A percentile compares a stretch with the other conserved stretches of the same genome.
These are phyloP conservation scores for Drosophila putrida DNA, from an alignment of 2,888 invertebrate species.

Conservation along the genomic window DNA sequence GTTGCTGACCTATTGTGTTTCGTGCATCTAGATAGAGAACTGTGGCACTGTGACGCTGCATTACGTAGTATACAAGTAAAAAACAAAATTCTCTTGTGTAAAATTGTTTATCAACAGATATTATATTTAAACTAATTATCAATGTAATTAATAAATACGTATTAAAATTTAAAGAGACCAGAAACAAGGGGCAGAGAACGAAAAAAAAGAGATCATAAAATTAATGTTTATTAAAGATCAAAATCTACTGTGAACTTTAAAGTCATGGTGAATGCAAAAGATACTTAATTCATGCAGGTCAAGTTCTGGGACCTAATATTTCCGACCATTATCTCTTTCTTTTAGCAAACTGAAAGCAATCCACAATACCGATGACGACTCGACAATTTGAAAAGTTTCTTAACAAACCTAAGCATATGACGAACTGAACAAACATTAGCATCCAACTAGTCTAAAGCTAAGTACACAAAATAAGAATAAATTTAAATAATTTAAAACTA, in stretches of 20 bases:
- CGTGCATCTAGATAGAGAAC: too few species aligned
- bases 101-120: constrained; percentile 72
- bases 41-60: too few species aligned
- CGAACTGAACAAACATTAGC: constrained; percentile 54
- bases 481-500: constrained; percentile 31
- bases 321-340: constrained; percentile 29
- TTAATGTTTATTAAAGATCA: constrained; percentile 69
- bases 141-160: constrained; percentile 75
- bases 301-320: constrained; percentile 4
- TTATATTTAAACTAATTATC: constrained; percentile 76
- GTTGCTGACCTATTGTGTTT: too few species aligned
- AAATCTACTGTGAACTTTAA: constrained; percentile 40
- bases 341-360: constrained; percentile 11
- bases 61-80: too few species aligned
- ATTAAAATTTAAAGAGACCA: constrained; percentile 64
- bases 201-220: constrained; percentile 36
- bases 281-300: constrained; percentile 28
- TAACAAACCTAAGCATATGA: constrained; percentile 45
- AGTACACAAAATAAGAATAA: constrained; percentile 8
- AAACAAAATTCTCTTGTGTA: constrained; percentile 70
- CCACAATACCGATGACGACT: constrained; percentile 9
- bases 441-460: constrained; percentile 36
- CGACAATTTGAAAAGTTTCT: constrained; percentile 34
- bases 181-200: constrained; percentile 9
- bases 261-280: constrained; percentile 39